Base-by-base conservation (phyloP, 2,113 vertebrate genomes). In the Fukomys damarensis region DNA sequence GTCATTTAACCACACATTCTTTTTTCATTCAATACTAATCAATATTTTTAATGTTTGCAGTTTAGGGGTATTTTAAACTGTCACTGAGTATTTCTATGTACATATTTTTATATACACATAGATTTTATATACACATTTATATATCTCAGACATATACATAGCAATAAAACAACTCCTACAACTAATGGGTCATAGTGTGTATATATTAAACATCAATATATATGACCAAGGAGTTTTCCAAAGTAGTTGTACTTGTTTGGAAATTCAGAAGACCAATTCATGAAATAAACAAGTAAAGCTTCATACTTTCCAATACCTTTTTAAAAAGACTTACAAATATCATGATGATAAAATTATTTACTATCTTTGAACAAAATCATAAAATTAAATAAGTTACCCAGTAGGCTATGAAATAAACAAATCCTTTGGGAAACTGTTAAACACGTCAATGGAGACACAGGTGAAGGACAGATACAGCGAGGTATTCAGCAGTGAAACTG, bases 341-440 rank as follows among this genome's bases (percentile, higher is more conserved):
- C 22, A 12, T 58, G 56, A 66, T 61, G 7, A 59, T 28, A 56
- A 70, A 77, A 70, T 22, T 76, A 65, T 56, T 46, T 79, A 72
- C 41, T 86, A 90, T 58, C 17, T 93, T 54, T 85, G 49, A 90
- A 87, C 81, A 88, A 95, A 89, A 54, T 28, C 30, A 76, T 7
- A 24, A 74, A 56, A 72, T 80, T 87, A 92, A 90, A 46, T 84
- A 89, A 82, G 61, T 65, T 11, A 65, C 41, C 4, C 7, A 85
- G 22, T 24, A 85, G 16, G 1, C 20, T 32, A 24, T 26, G 38
- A 68, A 59, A 2, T 11, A 79, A 7, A 35, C 32, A 86, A 54
- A 59, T 59, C 28, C 79, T 59, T 88, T 52, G 14, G 56, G 94
- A 95, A 92, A 17, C 24, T 3, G 1, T 56, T 80, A 22, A 3